Evolutionary conservation across 2,797 vertebrate genomes (phyloP), one percentile per base, ranked within the genome.

Genomic region (Hydrophis major): DNA sequence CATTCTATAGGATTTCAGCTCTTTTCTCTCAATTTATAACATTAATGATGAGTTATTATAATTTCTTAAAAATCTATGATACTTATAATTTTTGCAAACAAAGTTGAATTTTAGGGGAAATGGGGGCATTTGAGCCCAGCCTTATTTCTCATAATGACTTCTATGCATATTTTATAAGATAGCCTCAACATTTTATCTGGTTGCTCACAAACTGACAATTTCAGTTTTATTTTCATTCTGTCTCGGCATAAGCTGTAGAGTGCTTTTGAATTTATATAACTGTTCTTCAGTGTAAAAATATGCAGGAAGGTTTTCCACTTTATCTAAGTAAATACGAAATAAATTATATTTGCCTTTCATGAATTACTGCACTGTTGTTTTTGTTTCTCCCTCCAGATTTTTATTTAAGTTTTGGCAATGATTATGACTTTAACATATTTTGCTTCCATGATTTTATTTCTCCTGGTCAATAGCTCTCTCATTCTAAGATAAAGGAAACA

Each of bases 251-350:
- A 63, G 1, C 91, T 90, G 25, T 90, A 87, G 91, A 47, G 8
- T 32, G 57, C 3, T 47, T 14, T 92, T 93, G 1, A 61, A 53
- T 93, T 94, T 93, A 74, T 57, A 90, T 63, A 93, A 87, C 16
- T 11, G 0, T 78, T 92, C 56, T 94, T 86, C 11, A 92, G 28
- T 90, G 92, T 7, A 90, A 90, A 93, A 92, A 60, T 42, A 78
- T 69, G 42, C 88, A 90, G 53, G 91, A 61, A 47, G 56, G 56
- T n/a, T 94, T 95, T 95, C 92, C 50, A 94, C 32, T 93, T 92
- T 83, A 32, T 56, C 93, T 92, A 92, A 20, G 59, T 93, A 93
- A 93, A 88, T 69, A 90, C 37, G 22, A 92, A 25, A 37, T 61
- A 89, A 92, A 90, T 92, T 87, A 53, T 93, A 90, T 94, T 87